These are phyloP conservation scores for Octodonta nipae DNA, from an alignment of 2,888 invertebrate genomes.

Conservation along the genomic window DNA sequence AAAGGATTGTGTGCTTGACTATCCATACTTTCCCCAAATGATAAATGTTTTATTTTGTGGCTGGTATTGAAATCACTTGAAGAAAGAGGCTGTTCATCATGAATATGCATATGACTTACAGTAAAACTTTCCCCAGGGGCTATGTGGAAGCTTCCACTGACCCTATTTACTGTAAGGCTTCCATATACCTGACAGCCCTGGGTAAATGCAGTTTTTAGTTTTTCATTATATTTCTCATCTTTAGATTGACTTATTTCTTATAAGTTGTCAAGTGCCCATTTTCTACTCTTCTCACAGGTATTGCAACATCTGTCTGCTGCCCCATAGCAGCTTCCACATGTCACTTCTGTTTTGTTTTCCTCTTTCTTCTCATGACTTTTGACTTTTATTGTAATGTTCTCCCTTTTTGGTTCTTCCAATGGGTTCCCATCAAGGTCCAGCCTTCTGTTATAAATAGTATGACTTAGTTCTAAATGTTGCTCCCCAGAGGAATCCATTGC, in stretches of 20 bases:
- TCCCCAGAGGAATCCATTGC: constrained; percentile 97
- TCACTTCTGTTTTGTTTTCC: constrained; percentile 37
- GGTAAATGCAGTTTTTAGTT: constrained; percentile 64
- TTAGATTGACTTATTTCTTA: constrained; percentile 82
- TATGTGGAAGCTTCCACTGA: constrained; percentile 89
- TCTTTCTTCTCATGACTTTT: too few species aligned
- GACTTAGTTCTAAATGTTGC: constrained; percentile 88
- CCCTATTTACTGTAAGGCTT: constrained; percentile 81
- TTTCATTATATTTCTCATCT: constrained; percentile 61
- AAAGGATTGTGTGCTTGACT: constrained; percentile 77
- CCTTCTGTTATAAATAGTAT: constrained; percentile 84
- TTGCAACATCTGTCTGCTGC: constrained; percentile 78
- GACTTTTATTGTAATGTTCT: constrained; percentile 40
- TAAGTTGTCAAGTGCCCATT: constrained; percentile 69
- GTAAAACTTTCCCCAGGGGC: constrained; percentile 94
- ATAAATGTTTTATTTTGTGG: constrained; percentile 77
- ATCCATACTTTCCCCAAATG: constrained; percentile 80
- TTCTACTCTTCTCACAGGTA: constrained; percentile 75
- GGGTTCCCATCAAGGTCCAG: constrained; percentile 71
- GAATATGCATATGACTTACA: constrained; percentile 88
- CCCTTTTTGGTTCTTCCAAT: constrained; percentile 72
- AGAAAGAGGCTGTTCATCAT: constrained; percentile 85
- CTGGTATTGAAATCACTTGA: constrained; percentile 79
- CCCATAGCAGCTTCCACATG: constrained; percentile 97
- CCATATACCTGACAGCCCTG: constrained; percentile 96